Conservation (phyloP, 1,140 invertebrate genomes). For the Trachymyrmex septentrionalis region DNA sequence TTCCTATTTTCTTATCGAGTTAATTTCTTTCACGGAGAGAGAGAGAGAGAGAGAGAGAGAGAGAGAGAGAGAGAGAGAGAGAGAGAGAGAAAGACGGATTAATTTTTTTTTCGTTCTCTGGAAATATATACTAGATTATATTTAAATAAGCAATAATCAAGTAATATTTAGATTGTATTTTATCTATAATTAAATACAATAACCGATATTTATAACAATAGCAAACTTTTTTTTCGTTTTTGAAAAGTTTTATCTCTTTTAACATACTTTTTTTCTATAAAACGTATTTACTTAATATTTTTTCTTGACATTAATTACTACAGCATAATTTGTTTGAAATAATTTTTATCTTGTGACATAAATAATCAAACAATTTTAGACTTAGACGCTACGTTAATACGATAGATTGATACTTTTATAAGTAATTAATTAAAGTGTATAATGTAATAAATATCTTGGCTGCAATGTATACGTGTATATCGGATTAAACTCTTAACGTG, state of each 20-base stretch:
- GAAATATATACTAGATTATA: background rate
- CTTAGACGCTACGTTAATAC: background rate
- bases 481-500: background rate
- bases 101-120: background rate
- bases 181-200: background rate
- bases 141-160: background rate
- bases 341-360: background rate
- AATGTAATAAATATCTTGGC: background rate
- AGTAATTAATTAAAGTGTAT: conserved; percentile 27
- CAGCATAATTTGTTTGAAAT: background rate
- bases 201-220: background rate
- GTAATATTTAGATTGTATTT: background rate
- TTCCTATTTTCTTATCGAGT: no score
- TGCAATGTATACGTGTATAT: background rate
- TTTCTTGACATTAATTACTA: background rate
- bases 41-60: no score
- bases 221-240: background rate
- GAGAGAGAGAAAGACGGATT: no score
- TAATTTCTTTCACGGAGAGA: background rate
- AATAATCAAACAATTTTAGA: background rate
- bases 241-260: background rate
- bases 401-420: background rate
- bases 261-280: background rate
- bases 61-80: no score
- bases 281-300: background rate